phyloP scores from a whole-genome alignment of 53 echinoderm and acorn worm species.

The Echinometra lucunter region DNA sequence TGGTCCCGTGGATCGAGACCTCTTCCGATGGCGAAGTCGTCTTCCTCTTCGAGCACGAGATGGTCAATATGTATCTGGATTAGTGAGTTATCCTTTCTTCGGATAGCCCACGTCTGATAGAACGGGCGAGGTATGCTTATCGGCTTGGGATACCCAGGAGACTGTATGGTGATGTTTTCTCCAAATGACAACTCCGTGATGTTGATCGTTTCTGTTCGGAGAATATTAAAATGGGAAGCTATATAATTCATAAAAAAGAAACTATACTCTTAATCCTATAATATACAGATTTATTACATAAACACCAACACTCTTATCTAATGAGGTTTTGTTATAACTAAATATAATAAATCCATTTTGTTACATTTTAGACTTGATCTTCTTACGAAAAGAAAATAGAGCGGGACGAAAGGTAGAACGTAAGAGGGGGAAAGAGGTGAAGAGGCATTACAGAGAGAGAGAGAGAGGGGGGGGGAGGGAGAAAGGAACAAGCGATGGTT shows the following conservation, averaged over 20 bases:
- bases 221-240: background rate
- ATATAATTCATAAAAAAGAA: background rate
- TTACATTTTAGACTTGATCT: no score
- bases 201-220: background rate
- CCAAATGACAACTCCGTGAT: background rate
- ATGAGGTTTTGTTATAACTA: no score
- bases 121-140: background rate
- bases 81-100: background rate
- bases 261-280: background rate
- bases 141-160: background rate
- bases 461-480: background rate
- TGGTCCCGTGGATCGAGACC: background rate
- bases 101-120: conserved; percentile 1
- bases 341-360: no score
- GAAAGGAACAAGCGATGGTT: background rate
- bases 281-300: no score
- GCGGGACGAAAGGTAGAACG: no score
- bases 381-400: no score
- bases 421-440: background rate
- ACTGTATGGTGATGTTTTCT: background rate
- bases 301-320: no score
- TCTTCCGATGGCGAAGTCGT: background rate
- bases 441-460: no score
- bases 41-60: background rate
- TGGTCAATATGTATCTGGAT: conserved; percentile 11